Conservation (phyloP, 2,113 vertebrate genomes). For the Eurypyga helias region DNA sequence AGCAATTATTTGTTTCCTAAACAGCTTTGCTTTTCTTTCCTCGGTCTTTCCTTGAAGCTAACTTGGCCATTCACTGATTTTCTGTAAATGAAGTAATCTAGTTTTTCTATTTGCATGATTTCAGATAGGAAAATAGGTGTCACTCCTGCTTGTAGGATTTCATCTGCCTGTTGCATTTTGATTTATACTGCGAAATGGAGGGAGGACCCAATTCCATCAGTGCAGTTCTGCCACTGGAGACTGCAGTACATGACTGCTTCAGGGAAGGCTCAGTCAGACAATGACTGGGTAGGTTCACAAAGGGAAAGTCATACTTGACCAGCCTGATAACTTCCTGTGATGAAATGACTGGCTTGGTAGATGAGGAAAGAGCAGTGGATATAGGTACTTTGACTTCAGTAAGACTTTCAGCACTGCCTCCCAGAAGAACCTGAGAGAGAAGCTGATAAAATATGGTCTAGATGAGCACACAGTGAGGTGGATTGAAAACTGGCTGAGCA, state of each 20-base stretch:
- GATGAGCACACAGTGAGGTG: background rate
- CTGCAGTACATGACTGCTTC: background rate
- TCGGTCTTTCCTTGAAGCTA: background rate
- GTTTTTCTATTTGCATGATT: background rate
- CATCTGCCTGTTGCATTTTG: background rate
- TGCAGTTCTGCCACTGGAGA: background rate
- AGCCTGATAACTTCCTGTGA: background rate
- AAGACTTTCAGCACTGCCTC: background rate
- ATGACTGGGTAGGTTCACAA: background rate
- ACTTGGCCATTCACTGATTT: background rate
- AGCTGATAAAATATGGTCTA: background rate
- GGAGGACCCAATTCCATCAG: background rate
- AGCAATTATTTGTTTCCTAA: background rate
- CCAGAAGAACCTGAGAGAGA: background rate
- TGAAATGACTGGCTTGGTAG: background rate
- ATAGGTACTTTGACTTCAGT: background rate
- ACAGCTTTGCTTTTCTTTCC: background rate
- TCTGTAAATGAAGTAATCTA: background rate
- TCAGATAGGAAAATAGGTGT: background rate
- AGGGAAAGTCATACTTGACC: background rate
- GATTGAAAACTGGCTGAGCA: background rate
- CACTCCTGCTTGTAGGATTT: background rate
- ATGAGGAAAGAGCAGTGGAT: background rate
- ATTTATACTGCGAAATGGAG: background rate
- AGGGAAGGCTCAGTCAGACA: background rate